These are phyloP conservation scores for Leptinotarsa lineolata DNA, from an alignment of 1,140 invertebrate species.

Conservation along the genomic window DNA sequence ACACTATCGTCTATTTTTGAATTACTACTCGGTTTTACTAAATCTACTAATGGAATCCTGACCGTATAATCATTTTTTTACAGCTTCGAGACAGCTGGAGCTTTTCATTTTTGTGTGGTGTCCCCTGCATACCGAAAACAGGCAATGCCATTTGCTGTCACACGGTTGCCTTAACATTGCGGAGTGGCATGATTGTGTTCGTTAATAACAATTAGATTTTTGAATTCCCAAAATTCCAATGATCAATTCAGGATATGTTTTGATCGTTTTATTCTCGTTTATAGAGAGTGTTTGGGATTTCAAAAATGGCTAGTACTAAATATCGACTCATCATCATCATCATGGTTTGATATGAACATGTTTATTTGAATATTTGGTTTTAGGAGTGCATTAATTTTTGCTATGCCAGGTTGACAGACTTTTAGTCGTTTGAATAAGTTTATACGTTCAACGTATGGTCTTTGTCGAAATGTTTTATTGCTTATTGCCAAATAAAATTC, in stretches of 20 bases:
- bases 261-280: not conserved
- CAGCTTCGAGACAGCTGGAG: slow-evolving; percentile 46
- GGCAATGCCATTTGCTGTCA: slow-evolving; percentile 34
- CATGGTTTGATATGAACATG: slow-evolving; percentile 31
- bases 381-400: too few species aligned
- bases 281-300: slow-evolving; percentile 16
- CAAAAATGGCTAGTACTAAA: slow-evolving; percentile 15
- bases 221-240: slow-evolving; percentile 12
- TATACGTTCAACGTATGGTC: too few species aligned
- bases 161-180: slow-evolving; percentile 30
- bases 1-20: too few species aligned
- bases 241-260: not conserved
- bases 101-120: slow-evolving; percentile 54
- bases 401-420: too few species aligned
- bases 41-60: slow-evolving; percentile 29
- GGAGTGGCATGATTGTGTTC: slow-evolving; percentile 36
- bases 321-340: slow-evolving; percentile 30
- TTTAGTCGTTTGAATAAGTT: too few species aligned
- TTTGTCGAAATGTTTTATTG: too few species aligned
- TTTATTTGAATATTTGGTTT: slow-evolving; percentile 30
- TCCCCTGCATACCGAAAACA: slow-evolving; percentile 38
- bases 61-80: slow-evolving; percentile 44
- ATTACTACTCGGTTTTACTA: too few species aligned
- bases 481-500: too few species aligned
- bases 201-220: slow-evolving; percentile 29